Evolutionary conservation across 2,113 vertebrate genomes (phyloP), one percentile per base, ranked within the genome.

Genomic region (Tetraodon nigroviridis): DNA sequence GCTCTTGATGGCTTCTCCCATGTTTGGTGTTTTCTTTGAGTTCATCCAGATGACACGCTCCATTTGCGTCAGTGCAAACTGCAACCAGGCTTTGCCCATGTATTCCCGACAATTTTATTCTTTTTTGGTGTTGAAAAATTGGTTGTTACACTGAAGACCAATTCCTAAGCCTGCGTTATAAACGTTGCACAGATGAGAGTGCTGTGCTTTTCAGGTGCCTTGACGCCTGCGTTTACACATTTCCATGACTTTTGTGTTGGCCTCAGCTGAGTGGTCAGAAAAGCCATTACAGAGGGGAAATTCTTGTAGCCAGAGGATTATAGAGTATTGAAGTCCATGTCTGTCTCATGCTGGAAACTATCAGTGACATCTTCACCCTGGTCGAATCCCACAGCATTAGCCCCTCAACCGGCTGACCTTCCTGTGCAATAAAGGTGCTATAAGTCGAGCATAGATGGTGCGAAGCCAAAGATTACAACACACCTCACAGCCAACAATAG

Each of bases 301-400:
- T 64, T 72, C 75, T 84, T 85, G 80, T 80, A 64, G 74, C 78
- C 47, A 57, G 83, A 79, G 83, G 81, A 85, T 87, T 89, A 81
- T 77, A 64, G 84, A 86, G 69, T 81, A 71, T 80, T 82, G 77
- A 83, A 79, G 78, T 88, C 74, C 68, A 73, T 84, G 76, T 84
- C 76, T 73, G 54, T 69, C 76, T 76, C 76, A 76, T 78, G 73
- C 75, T 81, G 69, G 74, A 88, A 86, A 83, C 82, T 79, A 81
- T 83, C 81, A 72, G 76, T 87, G 86, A 85, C 84, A 86, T 87
- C 80, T 87, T 89, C 84, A 87, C 85, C 84, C 64, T n/a, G 68
- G 69, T 81, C 79, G 84, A 89, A 89, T 86, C 82, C 84, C 76
- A 74, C 44, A 15, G 79, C 82, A 72, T 88, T 87, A 83, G 75